Conservation (phyloP, 2,113 vertebrate species). For the Otocyon megalotis region DNA sequence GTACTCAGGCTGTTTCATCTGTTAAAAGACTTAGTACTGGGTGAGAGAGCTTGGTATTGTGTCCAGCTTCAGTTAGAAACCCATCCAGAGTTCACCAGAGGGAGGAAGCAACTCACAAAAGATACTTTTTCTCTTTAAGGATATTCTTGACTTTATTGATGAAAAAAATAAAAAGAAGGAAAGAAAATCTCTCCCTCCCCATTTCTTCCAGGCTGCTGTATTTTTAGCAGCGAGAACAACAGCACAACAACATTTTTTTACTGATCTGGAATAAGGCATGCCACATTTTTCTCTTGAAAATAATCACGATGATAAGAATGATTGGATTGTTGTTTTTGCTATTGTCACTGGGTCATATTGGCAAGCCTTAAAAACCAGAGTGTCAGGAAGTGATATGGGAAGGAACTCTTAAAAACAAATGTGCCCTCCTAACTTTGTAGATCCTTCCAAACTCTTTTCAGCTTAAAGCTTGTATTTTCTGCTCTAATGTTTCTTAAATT, state of each 20-base stretch:
- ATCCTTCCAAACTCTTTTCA: conserved; percentile 23
- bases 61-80: neutral
- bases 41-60: neutral
- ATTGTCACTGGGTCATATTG: conserved; percentile 7
- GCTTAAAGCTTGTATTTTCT: conserved; percentile 1
- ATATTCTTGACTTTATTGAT: conserved; percentile 47
- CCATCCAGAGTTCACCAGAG: neutral
- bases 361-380: conserved; percentile 33
- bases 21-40: conserved; percentile 1
- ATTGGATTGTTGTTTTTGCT: conserved; percentile 46
- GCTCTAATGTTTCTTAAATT: neutral
- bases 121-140: conserved; percentile 36
- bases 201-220: neutral
- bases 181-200: neutral
- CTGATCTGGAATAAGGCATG: neutral
- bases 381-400: conserved; percentile 41
- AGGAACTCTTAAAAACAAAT: conserved; percentile 24
- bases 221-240: conserved; percentile 72
- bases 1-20: neutral
- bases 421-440: neutral
- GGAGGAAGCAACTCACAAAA: conserved; percentile 27
- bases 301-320: conserved; percentile 40
- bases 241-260: conserved; percentile 49
- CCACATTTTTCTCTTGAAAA: conserved; percentile 40
- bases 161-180: neutral